Evolutionary conservation across 2,888 invertebrate species (phyloP), one percentile per base, ranked within the genome.

Genomic region (Spodoptera picta): DNA sequence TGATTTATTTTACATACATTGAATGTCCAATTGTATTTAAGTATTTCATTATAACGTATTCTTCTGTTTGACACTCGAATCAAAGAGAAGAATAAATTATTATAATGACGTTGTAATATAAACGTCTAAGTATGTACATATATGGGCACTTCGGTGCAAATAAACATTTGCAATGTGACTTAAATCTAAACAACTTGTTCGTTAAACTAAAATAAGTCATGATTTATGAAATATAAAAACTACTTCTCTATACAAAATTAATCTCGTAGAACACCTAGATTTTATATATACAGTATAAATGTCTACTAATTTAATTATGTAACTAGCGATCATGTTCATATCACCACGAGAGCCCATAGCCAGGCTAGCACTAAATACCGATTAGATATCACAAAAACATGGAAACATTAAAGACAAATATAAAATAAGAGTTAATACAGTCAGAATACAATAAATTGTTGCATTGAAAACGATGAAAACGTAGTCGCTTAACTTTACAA

Each of bases 71-170:
- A 49, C 49, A 56, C 9, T n/a, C 19, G 31, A 54, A 52, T 60
- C 56, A 63, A 69, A 75, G 61, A 42, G 68, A 75, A 73, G 60
- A 55, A 64, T 60, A 79, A 73, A 68, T 76, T 69, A 76, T 11
- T 66, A 31, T 51, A 65, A 60, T 65, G 79, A 84, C 64, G 82
- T 81, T 59, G 70, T 74, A 71, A 85, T 77, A 74, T 67, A 79
- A 73, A 79, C 69, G 70, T 58, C 68, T 74, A 73, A 59, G 66
- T 83, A 83, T 84, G 78, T 84, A 84, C 84, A 84, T 77, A 71
- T 79, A 86, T 89, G 90, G 89, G 86, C 90, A 89, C 93, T 86
- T 90, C 81, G 77, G 80, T 86, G 88, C 90, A 85, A 89, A 87
- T 71, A 68, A 74, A 69, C 65, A 82, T 86, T 87, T 86, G 89